Percentiles rank a stretch among this genome's conserved stretches.
Evolutionary conservation across 2,113 vertebrate species (phyloP).

Genomic region (Apus apus): DNA sequence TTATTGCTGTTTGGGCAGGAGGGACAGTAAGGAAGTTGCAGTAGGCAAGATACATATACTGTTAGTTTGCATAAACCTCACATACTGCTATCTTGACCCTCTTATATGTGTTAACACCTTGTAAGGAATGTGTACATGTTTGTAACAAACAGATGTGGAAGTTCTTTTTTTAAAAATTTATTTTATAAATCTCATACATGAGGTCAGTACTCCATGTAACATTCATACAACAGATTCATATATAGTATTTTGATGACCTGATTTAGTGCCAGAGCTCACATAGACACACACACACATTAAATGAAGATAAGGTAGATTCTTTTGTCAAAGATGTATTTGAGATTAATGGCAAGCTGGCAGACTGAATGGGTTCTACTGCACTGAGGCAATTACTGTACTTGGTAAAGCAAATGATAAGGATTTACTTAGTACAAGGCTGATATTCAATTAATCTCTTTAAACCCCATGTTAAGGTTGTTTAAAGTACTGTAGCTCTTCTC

Average conservation of each 20-base stretch:
- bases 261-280: not conserved
- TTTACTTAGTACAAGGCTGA: slow-evolving; percentile 66
- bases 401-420: slow-evolving; percentile 58
- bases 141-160: not conserved
- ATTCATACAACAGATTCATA: not conserved
- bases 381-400: slow-evolving; percentile 47
- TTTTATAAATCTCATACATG: not conserved
- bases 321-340: slow-evolving; percentile 55
- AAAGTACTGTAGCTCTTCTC: slow-evolving; percentile 68
- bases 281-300: not conserved
- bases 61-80: not conserved
- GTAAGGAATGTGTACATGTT: not conserved
- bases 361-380: slow-evolving; percentile 19
- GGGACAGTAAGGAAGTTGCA: not conserved
- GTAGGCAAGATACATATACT: not conserved
- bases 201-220: not conserved
- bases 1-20: not conserved
- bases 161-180: not conserved
- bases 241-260: slow-evolving; percentile 2
- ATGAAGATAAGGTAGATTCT: slow-evolving; percentile 41
- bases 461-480: slow-evolving; percentile 66
- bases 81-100: not conserved
- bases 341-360: slow-evolving; percentile 53
- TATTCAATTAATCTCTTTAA: slow-evolving; percentile 74
- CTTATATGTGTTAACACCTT: not conserved